phyloP scores from a whole-genome alignment of 2,797 vertebrate genomes.

The Avahi laniger region DNA sequence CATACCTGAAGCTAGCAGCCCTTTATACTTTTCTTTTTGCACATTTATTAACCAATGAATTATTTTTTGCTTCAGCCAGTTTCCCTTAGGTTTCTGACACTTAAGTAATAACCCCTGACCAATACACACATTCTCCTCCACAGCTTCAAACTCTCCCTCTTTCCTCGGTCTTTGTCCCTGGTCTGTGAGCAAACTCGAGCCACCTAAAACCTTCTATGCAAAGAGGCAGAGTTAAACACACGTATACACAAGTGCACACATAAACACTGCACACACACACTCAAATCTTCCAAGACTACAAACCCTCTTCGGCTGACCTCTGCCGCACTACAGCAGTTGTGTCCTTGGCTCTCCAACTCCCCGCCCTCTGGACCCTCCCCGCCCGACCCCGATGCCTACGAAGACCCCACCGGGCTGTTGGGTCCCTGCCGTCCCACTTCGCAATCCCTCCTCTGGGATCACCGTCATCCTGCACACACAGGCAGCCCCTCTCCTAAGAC shows the following conservation, averaged over 20 bases:
- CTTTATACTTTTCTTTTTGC: neutral
- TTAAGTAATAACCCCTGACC: neutral
- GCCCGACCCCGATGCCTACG: neutral
- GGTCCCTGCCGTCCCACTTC: neutral
- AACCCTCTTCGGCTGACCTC: neutral
- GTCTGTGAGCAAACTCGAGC: neutral
- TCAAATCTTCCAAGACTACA: neutral
- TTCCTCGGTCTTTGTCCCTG: neutral
- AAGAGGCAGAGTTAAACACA: neutral
- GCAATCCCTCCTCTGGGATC: neutral
- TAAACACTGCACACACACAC: neutral
- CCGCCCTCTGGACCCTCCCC: neutral
- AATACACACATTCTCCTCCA: neutral
- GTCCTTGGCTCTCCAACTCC: fast-evolving
- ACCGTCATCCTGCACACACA: neutral
- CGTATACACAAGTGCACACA: neutral
- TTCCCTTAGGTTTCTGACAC: neutral
- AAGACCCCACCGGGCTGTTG: neutral
- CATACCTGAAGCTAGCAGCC: neutral
- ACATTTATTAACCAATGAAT: neutral
- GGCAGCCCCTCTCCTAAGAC: too few species aligned
- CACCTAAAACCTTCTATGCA: neutral
- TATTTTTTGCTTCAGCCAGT: neutral
- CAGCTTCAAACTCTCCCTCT: neutral
- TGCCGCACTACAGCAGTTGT: neutral